Base-by-base conservation (phyloP, 2,797 vertebrate genomes). In the Eulemur coronatus region DNA sequence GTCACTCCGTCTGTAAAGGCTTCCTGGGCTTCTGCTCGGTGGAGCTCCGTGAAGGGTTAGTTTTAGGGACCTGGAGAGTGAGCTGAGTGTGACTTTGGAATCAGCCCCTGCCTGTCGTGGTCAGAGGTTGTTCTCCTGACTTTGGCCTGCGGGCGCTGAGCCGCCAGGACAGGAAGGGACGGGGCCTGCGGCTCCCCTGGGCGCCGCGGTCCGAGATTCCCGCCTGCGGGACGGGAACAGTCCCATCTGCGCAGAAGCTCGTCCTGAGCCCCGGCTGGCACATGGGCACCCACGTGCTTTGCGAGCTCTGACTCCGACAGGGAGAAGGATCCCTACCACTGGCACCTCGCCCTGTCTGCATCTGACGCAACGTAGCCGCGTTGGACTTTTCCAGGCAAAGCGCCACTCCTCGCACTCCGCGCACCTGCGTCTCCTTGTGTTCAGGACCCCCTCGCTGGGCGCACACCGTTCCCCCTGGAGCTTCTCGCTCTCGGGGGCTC, bases 211-310 rank as follows among this genome's bases (percentile, higher is more conserved):
- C n/a, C 14, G 28, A 63, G 61, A 22, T 33, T 33, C 30, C 70
- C 7, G 7, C 4, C 63, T 33, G 12, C 14, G 0, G 15, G 6
- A 3, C 2, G 63, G n/a, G 18, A 22, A 18, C 11, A 28, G 26
- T 72, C 41, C 8, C 13, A 5, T 28, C 28, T 3, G 22, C 12
- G 13, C 5, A 5, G 4, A 33, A 30, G 0, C 4, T 30, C 12
- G 20, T 33, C 43, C 30, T 28, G 11, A 85, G 43, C 24, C 35
- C 52, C 0, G 28, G 1, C 2, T 6, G 11, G 33, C 2, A 5
- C 59, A 13, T 14, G 28, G 1, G 4, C 0, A 9, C 4, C 1
- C 4, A 0, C 0, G 7, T 63, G 67, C 20, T 22, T 38, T n/a
- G 57, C 7, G 24, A 3, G 38, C 7, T 10, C 17, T 61, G 13